Percentiles rank a stretch among this genome's conserved stretches.
These are phyloP conservation scores for Spinus pinus DNA, from an alignment of 2,797 vertebrate genomes.

Conservation along the genomic window DNA sequence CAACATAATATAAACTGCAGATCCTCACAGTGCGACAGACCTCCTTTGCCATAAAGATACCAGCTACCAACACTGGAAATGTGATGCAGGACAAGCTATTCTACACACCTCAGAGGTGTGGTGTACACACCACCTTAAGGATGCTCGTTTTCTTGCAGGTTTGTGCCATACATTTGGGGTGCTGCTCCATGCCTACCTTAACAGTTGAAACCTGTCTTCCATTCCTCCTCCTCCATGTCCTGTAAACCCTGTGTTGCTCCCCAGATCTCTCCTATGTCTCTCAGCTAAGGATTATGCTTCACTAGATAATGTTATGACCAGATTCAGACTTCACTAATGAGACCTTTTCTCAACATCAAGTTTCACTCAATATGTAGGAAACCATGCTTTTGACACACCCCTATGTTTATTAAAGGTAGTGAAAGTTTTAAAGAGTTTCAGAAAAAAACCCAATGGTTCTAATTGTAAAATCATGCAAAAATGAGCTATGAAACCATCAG, in stretches of 20 bases:
- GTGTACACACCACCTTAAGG: not conserved
- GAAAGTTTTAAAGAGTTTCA: not conserved
- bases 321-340: not conserved
- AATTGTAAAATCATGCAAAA: not conserved
- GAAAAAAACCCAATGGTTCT: not conserved
- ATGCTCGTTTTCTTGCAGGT: not conserved
- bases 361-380: not conserved
- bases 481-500: not conserved
- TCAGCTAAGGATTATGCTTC: not conserved
- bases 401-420: not conserved
- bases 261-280: not conserved
- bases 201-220: not conserved
- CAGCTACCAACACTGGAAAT: not conserved
- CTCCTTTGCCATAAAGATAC: not conserved
- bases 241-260: not conserved
- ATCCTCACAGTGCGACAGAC: not conserved
- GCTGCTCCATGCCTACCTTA: not conserved
- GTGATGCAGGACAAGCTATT: not conserved
- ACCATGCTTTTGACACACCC: not conserved
- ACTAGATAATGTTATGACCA: not conserved
- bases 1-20: not conserved
- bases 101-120: not conserved
- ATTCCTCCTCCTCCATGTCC: not conserved
- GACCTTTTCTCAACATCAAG: not conserved
- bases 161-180: not conserved